A percentile compares a stretch with the other conserved stretches of the same genome.
Conservation (phyloP, 64 coral and sea anemone genomes). For the Pocillopora verrucosa region DNA sequence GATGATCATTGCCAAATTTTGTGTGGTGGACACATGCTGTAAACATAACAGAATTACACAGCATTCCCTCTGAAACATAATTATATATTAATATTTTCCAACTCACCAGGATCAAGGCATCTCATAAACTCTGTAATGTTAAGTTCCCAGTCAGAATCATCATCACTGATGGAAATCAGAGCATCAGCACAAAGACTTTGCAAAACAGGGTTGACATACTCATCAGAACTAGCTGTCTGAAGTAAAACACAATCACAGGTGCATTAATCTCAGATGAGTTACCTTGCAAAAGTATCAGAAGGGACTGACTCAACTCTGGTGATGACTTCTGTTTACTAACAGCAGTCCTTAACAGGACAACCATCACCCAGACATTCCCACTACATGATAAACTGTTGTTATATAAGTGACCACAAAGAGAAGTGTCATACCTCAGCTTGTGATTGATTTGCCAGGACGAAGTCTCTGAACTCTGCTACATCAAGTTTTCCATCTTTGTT, state of each 20-base stretch:
- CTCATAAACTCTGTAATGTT: constrained; percentile 51
- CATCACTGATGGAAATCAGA: constrained; percentile 50
- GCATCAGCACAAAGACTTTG: constrained; percentile 60
- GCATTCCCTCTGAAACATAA: too few relatives aligned
- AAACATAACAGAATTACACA: too few relatives aligned
- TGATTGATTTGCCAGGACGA: constrained; percentile 44
- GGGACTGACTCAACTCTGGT: not conserved
- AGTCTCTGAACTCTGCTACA: constrained; percentile 37
- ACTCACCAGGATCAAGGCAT: constrained; percentile 54
- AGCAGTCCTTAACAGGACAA: too few relatives aligned
- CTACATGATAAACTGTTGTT: too few relatives aligned
- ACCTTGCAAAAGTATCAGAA: not conserved
- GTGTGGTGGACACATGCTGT: too few relatives aligned
- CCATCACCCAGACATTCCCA: too few relatives aligned
- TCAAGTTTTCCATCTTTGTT: constrained; percentile 46
- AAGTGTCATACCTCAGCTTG: constrained; percentile 9
- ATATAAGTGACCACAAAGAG: too few relatives aligned
- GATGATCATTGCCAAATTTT: too few relatives aligned
- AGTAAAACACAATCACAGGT: not conserved
- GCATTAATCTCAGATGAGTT: too few relatives aligned
- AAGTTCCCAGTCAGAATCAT: constrained; percentile 50
- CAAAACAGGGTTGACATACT: constrained; percentile 50
- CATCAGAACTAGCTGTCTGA: constrained; percentile 28
- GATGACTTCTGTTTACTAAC: too few relatives aligned
- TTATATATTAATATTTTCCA: not conserved